Base-by-base conservation (phyloP, 1,140 invertebrate species). In the Rhopalosiphum maidis region DNA sequence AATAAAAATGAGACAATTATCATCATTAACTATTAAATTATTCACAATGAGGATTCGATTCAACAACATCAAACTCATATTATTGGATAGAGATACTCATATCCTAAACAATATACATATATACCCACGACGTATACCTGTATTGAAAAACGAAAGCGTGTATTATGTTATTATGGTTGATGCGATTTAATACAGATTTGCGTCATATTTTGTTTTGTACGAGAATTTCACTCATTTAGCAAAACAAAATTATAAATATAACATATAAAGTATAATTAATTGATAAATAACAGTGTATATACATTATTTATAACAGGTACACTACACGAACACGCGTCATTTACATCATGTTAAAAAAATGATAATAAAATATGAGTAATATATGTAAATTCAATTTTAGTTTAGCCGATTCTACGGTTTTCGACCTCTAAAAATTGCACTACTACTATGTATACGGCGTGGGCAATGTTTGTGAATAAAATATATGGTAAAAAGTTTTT, bases 191-290 rank as follows among this genome's bases (percentile, higher is more conserved):
- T 23, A n/a, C 43, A 11, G 11, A 86, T 86, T 86, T 86, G 15
- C 85, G 43, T 86, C 85, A 86, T 86, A 77, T 77, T 77, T 46
- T 86, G 85, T 86, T 86, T 86, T 86, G 85, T n/a, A n/a, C 43
- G 11, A 86, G n/a, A 77, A 77, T 86, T 86, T 43, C 43, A 86
- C 85, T 46, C 25, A 15, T 86, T 46, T 43, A 15, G 41, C 41
- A 21, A 30, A 30, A 41, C 46, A 46, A 46, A 86, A 86, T n/a
- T 60, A 77, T 51, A 46, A 43, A 43, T 30, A 86, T 37, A 35
- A 51, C 21, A 51, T 51, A 51, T 51, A 8, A 22, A 9, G 23
- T 15, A 11, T 86, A 25, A 46, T 86, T 86, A 30, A 86, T 46
- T 46, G 37, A 46, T 86, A 43, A 86, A 30, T 46, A 46, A 46